Percentiles rank a stretch among this genome's conserved stretches.
Conservation (phyloP, 2,888 invertebrate genomes). For the Athetis lepigone region DNA sequence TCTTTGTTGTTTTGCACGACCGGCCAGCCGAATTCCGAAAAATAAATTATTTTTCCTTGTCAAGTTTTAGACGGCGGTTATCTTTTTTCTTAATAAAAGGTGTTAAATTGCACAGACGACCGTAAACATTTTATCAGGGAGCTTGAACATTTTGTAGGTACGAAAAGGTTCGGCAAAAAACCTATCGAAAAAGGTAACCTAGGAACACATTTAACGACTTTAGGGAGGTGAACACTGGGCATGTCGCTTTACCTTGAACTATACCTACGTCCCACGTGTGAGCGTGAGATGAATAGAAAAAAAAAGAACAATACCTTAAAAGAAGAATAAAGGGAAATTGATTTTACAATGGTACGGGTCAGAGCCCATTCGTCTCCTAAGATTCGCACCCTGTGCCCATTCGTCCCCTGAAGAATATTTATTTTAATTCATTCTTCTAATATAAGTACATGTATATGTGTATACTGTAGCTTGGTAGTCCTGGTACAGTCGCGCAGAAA, state of each 20-base stretch:
- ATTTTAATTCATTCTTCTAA: too few species aligned
- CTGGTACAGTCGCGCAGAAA: too few species aligned
- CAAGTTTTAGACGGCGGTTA: too few species aligned
- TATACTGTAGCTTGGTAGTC: too few species aligned
- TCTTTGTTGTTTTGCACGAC: too few species aligned
- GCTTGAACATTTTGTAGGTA: not conserved
- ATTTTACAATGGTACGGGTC: constrained; percentile 30
- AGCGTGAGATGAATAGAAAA: constrained; percentile 24
- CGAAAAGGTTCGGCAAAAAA: not conserved
- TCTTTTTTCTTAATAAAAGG: too few species aligned
- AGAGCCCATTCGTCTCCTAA: too few species aligned
- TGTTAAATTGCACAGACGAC: not conserved
- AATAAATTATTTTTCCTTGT: too few species aligned
- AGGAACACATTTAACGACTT: constrained; percentile 17
- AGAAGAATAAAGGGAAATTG: constrained; percentile 27
- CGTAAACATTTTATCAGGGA: not conserved
- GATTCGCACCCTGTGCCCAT: too few species aligned
- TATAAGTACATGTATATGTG: too few species aligned
- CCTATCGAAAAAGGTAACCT: not conserved
- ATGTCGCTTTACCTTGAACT: constrained; percentile 17
- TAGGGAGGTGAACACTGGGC: not conserved
- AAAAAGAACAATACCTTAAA: constrained; percentile 15
- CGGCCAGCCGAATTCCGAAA: too few species aligned
- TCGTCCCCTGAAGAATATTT: too few species aligned
- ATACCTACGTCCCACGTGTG: constrained; percentile 11